Conservation (phyloP, 2,888 invertebrate species). For the Pseudeuparius sepicola region DNA sequence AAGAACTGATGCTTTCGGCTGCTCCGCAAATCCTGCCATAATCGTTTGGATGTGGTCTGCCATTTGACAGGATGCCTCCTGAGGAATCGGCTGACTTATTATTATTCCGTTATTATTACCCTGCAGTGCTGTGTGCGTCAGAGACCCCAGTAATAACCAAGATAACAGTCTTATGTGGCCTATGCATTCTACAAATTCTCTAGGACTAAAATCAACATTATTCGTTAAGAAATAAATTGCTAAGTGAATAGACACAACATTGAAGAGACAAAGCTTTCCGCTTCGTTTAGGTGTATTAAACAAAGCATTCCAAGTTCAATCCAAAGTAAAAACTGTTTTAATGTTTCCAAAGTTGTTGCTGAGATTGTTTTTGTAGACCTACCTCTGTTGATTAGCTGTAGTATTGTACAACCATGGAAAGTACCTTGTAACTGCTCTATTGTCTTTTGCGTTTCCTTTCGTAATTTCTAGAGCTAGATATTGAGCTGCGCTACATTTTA, state of each 20-base stretch:
- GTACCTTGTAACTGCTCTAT: constrained; percentile 67
- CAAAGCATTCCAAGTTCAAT: no score
- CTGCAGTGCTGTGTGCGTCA: constrained; percentile 73
- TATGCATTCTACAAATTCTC: constrained; percentile 92
- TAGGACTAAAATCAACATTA: constrained; percentile 52
- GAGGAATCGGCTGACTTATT: constrained; percentile 78
- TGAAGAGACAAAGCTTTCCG: no score
- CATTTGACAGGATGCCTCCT: constrained; percentile 92
- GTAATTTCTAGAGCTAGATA: constrained; percentile 91
- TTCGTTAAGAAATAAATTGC: no score
- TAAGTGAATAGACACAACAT: no score
- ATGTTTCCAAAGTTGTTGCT: no score
- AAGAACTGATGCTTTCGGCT: constrained; percentile 80
- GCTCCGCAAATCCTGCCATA: constrained; percentile 94
- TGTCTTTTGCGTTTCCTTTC: constrained; percentile 74
- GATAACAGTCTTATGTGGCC: constrained; percentile 88
- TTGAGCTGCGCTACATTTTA: constrained; percentile 92
- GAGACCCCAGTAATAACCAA: constrained; percentile 93
- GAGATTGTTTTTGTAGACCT: constrained; percentile 24
- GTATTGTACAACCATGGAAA: constrained; percentile 87
- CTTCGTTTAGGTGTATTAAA: no score
- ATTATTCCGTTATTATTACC: constrained; percentile 40
- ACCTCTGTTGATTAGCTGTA: constrained; percentile 75
- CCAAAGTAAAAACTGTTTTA: no score
- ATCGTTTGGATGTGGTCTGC: constrained; percentile 97